These are phyloP conservation scores for Silurus meridionalis DNA, from an alignment of 2,113 vertebrate species.

Conservation along the genomic window DNA sequence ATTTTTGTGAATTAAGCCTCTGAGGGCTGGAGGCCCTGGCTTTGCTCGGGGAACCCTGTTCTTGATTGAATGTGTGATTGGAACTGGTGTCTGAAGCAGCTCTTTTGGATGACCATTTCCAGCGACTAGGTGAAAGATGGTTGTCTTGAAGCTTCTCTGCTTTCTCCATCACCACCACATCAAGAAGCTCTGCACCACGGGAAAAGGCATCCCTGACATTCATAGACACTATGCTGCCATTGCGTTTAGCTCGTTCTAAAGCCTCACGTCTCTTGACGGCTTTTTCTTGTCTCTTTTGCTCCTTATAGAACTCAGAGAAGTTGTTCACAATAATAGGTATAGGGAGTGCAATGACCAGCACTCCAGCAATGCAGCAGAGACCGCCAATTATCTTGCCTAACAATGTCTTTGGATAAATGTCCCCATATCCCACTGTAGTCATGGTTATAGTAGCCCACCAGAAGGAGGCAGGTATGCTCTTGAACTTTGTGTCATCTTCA, in stretches of 20 bases:
- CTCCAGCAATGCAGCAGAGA: constrained; percentile 96
- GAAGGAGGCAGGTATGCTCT: constrained; percentile 98
- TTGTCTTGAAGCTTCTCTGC: constrained; percentile 90
- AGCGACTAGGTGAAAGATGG: constrained; percentile 91
- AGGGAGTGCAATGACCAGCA: constrained; percentile 95
- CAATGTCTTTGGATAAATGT: constrained; percentile 98
- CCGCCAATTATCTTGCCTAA: constrained; percentile 97
- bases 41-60: constrained; percentile 85
- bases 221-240: constrained; percentile 98
- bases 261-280: constrained; percentile 96
- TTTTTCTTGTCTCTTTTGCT: constrained; percentile 98
- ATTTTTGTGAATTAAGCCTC: constrained; percentile 89
- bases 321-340: constrained; percentile 99
- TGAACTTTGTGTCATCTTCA: constrained; percentile 98
- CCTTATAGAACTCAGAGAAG: constrained; percentile 99
- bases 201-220: constrained; percentile 97
- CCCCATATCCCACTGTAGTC: constrained; percentile 98
- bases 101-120: constrained; percentile 93
- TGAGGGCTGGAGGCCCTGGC: constrained; percentile 84
- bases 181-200: constrained; percentile 94
- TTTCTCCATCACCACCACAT: constrained; percentile 91
- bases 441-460: constrained; percentile 99
- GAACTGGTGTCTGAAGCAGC: constrained; percentile 90
- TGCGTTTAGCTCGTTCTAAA: constrained; percentile 96
- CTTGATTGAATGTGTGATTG: constrained; percentile 89